A percentile compares a stretch with the other conserved stretches of the same genome.
phyloP scores from a whole-genome alignment of 2,113 vertebrate species.

The Proteles cristata region DNA sequence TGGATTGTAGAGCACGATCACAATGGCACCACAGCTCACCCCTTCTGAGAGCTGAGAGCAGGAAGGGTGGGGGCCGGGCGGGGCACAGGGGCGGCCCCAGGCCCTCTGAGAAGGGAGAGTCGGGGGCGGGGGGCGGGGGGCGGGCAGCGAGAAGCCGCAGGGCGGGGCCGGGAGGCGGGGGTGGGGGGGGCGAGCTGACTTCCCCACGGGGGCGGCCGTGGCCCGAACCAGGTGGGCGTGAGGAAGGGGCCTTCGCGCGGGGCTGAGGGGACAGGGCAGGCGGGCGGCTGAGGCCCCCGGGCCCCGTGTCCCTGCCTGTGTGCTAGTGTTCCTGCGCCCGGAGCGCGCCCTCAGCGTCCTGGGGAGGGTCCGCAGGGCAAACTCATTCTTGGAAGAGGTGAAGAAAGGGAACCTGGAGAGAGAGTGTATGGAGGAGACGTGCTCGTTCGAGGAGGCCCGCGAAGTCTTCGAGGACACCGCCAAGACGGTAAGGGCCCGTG shows the following conservation, averaged over 20 bases:
- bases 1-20: not conserved
- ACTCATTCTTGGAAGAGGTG: slow-evolving; percentile 89
- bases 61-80: not conserved
- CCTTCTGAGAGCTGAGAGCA: not conserved
- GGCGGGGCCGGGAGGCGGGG: not conserved
- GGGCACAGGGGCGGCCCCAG: not conserved
- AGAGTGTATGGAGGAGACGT: slow-evolving; percentile 94
- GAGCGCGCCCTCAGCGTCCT: slow-evolving; percentile 88
- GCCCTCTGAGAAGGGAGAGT: not conserved
- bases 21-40: not conserved
- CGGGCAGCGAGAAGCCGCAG: fast-evolving
- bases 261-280: not conserved
- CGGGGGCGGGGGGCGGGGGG: not conserved
- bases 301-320: not conserved
- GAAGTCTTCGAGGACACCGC: slow-evolving; percentile 91
- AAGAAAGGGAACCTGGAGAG: slow-evolving; percentile 92
- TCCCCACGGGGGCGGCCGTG: not conserved
- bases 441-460: slow-evolving; percentile 92
- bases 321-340: slow-evolving; percentile 90
- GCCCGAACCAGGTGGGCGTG: not conserved
- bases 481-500: slow-evolving; percentile 87
- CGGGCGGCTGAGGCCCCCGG: not conserved
- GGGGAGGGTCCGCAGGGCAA: slow-evolving; percentile 88
- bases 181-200: not conserved
- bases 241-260: not conserved